These are phyloP conservation scores for Urocitellus parryii DNA, from an alignment of 2,113 vertebrate species.

Conservation along the genomic window DNA sequence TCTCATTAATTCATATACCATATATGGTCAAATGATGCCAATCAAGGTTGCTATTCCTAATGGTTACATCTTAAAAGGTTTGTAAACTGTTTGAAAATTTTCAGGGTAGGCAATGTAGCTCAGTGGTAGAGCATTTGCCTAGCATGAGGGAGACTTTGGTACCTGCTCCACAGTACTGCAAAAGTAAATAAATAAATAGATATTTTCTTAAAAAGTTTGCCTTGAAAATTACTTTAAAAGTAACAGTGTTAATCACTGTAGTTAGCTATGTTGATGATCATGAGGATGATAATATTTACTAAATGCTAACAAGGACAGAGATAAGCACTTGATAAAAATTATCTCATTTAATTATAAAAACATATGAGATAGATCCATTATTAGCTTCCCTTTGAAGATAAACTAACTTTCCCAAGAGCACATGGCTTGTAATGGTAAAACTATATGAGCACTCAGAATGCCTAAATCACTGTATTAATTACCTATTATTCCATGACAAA, in stretches of 20 bases:
- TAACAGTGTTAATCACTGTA: background rate
- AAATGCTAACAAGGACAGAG: slow-evolving; percentile 27
- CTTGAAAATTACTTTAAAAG: background rate
- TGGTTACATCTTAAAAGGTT: background rate
- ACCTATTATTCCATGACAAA: background rate
- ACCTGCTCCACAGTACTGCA: background rate
- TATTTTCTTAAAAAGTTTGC: background rate
- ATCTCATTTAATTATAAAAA: slow-evolving; percentile 55
- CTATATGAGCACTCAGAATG: background rate
- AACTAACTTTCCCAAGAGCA: background rate
- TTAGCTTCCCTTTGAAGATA: background rate
- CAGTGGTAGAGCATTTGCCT: background rate
- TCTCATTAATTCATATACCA: background rate
- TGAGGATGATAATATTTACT: background rate
- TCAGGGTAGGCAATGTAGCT: background rate
- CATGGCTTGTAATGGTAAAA: background rate
- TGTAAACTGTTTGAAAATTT: background rate
- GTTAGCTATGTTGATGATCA: background rate
- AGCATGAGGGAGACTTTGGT: background rate
- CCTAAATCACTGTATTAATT: background rate
- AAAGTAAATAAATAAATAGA: background rate
- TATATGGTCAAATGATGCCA: background rate
- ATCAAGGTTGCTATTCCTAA: background rate
- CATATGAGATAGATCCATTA: background rate
- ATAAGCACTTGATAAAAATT: slow-evolving; percentile 1